These are phyloP conservation scores for Rhyacophila evoluta DNA, from an alignment of 2,888 invertebrate species.

Conservation along the genomic window DNA sequence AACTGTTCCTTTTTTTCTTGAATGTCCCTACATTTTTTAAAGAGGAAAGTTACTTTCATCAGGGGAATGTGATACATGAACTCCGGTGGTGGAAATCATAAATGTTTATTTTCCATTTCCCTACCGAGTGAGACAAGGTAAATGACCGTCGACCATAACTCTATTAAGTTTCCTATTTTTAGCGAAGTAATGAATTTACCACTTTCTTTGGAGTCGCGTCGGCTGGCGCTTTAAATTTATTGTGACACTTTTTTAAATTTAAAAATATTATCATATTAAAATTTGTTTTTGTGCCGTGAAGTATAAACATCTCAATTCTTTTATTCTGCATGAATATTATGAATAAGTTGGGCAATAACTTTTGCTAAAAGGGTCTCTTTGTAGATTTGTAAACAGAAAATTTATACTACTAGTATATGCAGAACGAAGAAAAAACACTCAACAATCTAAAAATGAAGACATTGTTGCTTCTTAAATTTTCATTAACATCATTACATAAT, in stretches of 20 bases:
- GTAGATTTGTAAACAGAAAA: neutral
- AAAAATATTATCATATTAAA: constrained; percentile 27
- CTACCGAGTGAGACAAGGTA: constrained; percentile 34
- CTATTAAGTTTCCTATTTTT: constrained; percentile 41
- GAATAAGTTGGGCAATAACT: constrained; percentile 30
- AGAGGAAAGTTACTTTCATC: too few species aligned
- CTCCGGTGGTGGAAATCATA: neutral
- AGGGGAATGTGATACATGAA: too few species aligned
- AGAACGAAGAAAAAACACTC: neutral
- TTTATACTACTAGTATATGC: neutral
- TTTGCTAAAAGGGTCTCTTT: constrained; percentile 11
- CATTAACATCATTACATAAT: neutral
- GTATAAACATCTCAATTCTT: constrained; percentile 31
- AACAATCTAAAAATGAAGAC: neutral
- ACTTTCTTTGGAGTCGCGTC: constrained; percentile 23
- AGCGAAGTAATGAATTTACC: constrained; percentile 50
- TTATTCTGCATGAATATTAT: constrained; percentile 36
- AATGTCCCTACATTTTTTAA: too few species aligned
- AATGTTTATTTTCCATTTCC: constrained; percentile 46
- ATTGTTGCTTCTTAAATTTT: neutral
- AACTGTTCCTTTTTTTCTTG: too few species aligned
- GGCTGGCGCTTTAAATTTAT: constrained; percentile 41
- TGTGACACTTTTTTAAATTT: constrained; percentile 36
- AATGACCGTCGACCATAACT: constrained; percentile 43
- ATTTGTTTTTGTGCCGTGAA: constrained; percentile 38